Percentiles rank a stretch among this genome's conserved stretches.
Conservation (phyloP, 2,888 invertebrate species). For the Yponomeuta cagnagella region DNA sequence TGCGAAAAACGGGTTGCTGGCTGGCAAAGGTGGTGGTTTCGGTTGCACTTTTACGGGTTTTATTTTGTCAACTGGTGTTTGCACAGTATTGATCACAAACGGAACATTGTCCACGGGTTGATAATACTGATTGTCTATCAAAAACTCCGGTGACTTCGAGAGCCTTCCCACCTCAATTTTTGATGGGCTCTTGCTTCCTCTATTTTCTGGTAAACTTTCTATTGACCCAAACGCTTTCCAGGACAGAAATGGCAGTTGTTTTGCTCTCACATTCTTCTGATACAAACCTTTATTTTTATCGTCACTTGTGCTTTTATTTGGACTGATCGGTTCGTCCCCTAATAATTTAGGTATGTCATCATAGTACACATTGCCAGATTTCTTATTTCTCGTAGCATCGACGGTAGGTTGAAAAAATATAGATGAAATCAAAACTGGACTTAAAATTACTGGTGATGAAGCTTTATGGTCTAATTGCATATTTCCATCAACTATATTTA, state of each 20-base stretch:
- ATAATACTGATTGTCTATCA: constrained; percentile 60
- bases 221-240: constrained; percentile 42
- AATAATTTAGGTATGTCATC: constrained; percentile 59
- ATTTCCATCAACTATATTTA: constrained; percentile 42
- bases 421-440: constrained; percentile 59
- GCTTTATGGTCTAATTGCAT: constrained; percentile 21
- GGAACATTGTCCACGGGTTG: constrained; percentile 59
- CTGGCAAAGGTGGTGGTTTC: constrained; percentile 24
- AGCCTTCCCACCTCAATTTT: constrained; percentile 42
- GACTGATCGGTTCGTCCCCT: constrained; percentile 26
- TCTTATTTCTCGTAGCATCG: constrained; percentile 22
- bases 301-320: constrained; percentile 23
- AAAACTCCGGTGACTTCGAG: constrained; percentile 50
- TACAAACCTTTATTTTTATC: constrained; percentile 44
- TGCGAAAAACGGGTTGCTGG: constrained; percentile 33
- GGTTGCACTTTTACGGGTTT: constrained; percentile 27
- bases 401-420: constrained; percentile 42
- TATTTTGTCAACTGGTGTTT: neutral
- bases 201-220: constrained; percentile 36
- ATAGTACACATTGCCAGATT: constrained; percentile 47
- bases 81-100: constrained; percentile 49
- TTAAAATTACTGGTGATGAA: constrained; percentile 51
- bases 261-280: constrained; percentile 50
- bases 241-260: constrained; percentile 42
- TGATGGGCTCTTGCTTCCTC: constrained; percentile 21